Base-by-base conservation (phyloP, 2,888 invertebrate species). In the Apantesis nais region DNA sequence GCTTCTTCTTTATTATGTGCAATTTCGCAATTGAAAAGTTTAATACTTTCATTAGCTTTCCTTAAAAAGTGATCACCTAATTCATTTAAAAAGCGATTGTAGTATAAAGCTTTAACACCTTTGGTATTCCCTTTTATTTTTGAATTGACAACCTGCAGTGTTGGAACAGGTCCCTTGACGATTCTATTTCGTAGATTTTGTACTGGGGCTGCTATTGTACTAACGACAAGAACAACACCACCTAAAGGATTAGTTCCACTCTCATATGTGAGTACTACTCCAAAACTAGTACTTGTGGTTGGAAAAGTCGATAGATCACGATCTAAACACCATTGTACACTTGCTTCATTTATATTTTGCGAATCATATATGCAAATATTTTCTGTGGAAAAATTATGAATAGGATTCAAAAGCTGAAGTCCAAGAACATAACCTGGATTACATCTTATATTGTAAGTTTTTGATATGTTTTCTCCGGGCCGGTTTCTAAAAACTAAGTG, bases 271-370 rank as follows among this genome's bases (percentile, higher is more conserved):
- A 99, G 87, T 0, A 97, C 96, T 55, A 98, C 95, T 11, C 97
- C 97, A 86, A 97, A 98, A 75, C 98, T 97, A 78, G 96, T 97
- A 69, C 98, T 98, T 0, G 98, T 97, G 0, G 97, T 96, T 0
- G 99, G 99, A 87, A 99, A 99, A 22, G 98, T 97, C 0, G 98
- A 97, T 71, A 99, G 91, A 90, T 99, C 99, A 44, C 98, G 95
- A 81, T 97, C 96, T 0, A 98, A 93, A 80, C 97, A 96, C 98
- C 98, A 99, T 68, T 96, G 90, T 66, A 96, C 96, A 31, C 97
- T 96, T 34, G 95, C 95, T 70, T 95, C 94, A 74, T 97, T 96
- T 67, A 96, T 96, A 67, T 96, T 96, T 82, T 97, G 96, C 0
- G 97, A 97, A 88, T 98, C 98, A 78, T 97, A 96, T 67, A 99